Base-by-base conservation (phyloP, 2,797 vertebrate genomes). In the Syngnathus acus region DNA sequence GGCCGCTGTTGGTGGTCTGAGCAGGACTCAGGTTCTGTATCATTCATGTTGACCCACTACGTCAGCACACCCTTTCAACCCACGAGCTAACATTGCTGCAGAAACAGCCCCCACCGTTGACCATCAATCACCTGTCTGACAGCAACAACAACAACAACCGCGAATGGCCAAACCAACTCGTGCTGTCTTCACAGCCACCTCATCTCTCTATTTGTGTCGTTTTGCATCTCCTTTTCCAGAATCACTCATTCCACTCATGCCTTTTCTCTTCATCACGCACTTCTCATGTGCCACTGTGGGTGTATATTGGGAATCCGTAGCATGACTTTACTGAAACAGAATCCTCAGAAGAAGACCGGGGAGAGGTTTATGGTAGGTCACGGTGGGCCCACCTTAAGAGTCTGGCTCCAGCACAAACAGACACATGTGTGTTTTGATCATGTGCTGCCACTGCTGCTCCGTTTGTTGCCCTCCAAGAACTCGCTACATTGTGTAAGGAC, bases 301-400 rank as follows among this genome's bases (percentile, higher is more conserved):
- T 76, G 77, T 76, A 71, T 79, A 58, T 72, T 58, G 21, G 80
- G 82, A 86, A 83, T 83, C 72, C 55, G 51, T 62, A 45, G 72
- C 78, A 62, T 68, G 72, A 73, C 75, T 80, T 57, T 64, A 59
- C 72, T 87, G 87, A 87, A 89, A 90, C 78, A 11, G 10, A 86
- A 87, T 76, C 86, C 77, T 77, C 62, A 77, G 75, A 81, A 75
- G 64, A 71, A 70, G 74, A 76, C 73, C 21, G 23, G 45, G 65
- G 10, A 32, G 51, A 62, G 82, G 80, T 86, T 82, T 77, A 73
- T 69, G 75, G 69, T 72, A 69, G 78, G 77, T 76, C 77, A 79
- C 11, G 1, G 26, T 42, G 43, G 51, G 77, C 68, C 73, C 74
- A 71, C 75, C 70, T 74, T 72, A 64, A 68, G 65, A 62, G 63